A percentile compares a stretch with the other conserved stretches of the same genome.
phyloP scores from a whole-genome alignment of 2,888 invertebrate genomes.

The Morinoia aosen region DNA sequence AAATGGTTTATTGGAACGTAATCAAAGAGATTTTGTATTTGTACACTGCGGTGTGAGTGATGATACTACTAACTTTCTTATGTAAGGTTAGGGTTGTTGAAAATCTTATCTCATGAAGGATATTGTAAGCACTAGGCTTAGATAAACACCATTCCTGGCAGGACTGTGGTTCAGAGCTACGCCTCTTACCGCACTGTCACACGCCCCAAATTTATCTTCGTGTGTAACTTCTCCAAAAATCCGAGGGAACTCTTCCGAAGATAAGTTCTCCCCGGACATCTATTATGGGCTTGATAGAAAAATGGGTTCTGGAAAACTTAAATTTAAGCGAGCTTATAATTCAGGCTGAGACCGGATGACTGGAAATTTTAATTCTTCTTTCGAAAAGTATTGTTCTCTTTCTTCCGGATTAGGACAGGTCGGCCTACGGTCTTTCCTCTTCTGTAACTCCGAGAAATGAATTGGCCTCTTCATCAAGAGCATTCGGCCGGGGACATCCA shows the following conservation, averaged over 20 bases:
- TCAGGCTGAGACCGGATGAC: conserved; percentile 34
- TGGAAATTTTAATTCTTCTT: conserved; percentile 13
- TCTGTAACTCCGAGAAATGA: neutral
- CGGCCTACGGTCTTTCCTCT: neutral
- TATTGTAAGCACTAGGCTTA: neutral
- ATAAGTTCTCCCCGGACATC: conserved; percentile 21
- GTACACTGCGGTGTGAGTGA: neutral
- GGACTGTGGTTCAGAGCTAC: neutral
- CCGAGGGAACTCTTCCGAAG: conserved; percentile 14
- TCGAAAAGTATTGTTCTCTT: conserved; percentile 37
- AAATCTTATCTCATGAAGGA: neutral
- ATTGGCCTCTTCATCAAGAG: conserved; percentile 31
- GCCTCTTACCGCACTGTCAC: conserved; percentile 9
- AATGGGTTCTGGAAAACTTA: conserved; percentile 38
- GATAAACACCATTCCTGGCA: neutral
- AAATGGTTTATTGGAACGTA: neutral
- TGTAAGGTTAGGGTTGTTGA: neutral
- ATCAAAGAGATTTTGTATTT: too few species aligned
- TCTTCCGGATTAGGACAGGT: conserved; percentile 22
- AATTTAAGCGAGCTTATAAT: conserved; percentile 21
- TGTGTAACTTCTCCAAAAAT: conserved; percentile 1
- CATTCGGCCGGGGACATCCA: neutral
- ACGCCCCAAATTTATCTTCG: neutral
- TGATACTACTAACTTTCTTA: neutral
- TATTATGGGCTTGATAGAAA: conserved; percentile 36